phyloP scores from a whole-genome alignment of 1,140 invertebrate genomes.

The Thaumatotibia leucotreta region DNA sequence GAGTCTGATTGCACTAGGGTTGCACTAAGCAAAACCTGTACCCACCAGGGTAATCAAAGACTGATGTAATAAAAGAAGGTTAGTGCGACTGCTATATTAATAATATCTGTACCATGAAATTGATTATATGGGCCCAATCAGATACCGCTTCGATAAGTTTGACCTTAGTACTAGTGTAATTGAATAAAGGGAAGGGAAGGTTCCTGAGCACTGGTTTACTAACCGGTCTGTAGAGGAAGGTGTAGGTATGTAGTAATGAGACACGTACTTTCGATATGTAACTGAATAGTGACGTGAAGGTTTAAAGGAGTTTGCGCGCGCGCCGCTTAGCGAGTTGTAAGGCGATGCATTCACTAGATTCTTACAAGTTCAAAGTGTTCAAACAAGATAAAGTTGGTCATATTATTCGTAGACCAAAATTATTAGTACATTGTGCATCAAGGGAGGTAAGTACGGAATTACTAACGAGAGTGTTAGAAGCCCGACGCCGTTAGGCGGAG shows the following conservation, averaged over 20 bases:
- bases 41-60: neutral
- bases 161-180: neutral
- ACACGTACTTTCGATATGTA: conserved; percentile 26
- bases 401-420: too few relatives aligned
- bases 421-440: too few relatives aligned
- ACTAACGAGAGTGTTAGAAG: too few relatives aligned
- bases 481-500: too few relatives aligned
- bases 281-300: conserved; percentile 60
- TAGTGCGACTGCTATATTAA: neutral
- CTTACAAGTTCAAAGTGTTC: too few relatives aligned
- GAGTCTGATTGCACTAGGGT: too few relatives aligned
- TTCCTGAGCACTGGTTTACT: conserved; percentile 31
- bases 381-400: too few relatives aligned
- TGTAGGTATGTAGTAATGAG: conserved; percentile 37
- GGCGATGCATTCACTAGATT: conserved; percentile 1
- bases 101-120: too few relatives aligned
- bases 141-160: neutral
- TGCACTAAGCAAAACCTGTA: neutral
- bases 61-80: neutral
- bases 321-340: conserved; percentile 17
- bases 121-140: neutral
- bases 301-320: conserved; percentile 36
- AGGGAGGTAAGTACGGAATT: too few relatives aligned
- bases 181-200: conserved; percentile 5
- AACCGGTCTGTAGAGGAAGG: conserved; percentile 16